Base-by-base conservation (phyloP, 2,888 invertebrate genomes). In the Achlya flavicornis region DNA sequence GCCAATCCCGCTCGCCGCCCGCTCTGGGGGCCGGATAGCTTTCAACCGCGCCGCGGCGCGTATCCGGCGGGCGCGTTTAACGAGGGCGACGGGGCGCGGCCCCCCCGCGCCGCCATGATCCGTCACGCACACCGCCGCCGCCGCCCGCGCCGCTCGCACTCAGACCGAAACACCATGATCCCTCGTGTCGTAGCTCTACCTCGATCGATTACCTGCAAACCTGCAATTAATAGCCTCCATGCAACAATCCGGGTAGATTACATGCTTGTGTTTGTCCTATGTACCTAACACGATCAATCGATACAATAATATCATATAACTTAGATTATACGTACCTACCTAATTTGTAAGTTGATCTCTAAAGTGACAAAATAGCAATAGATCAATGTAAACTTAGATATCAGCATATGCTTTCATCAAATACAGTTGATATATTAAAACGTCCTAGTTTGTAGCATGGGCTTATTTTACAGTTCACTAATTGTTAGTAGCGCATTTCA, bases 41-140 rank as follows among this genome's bases (percentile, higher is more conserved):
- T 88, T 85, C 90, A 87, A 88, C 90, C 89, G 91, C 86, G 88
- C 85, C 86, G 85, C 81, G 83, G 81, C 86, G 85, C 89, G 89
- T 87, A 87, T 89, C 90, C 89, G 89, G 85, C 88, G 88, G 91
- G 84, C 87, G 90, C 91, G 90, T 92, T 92, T 92, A 92, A 91
- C 92, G 88, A 87, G 88, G 88, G 87, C 90, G 88, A 84, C 86
- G 88, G 88, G 86, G 85, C 87, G 89, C 84, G 86, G 83, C 85
- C 88, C 87, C 89, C 90, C 90, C 91, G 89, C 91, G 87, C 92
- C 92, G 90, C 92, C 91, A 92, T 91, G 90, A 92, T 92, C 93
- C 91, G 92, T 85, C 91, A 88, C 91, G 89, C 91, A 90, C 89
- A 89, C 91, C 88, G 86, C 84, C 72, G 75, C 77, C 71, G 67